Percentiles rank a stretch among this genome's conserved stretches.
Evolutionary conservation across 2,888 invertebrate species (phyloP).

Genomic region (Eristalinus sepulchralis): DNA sequence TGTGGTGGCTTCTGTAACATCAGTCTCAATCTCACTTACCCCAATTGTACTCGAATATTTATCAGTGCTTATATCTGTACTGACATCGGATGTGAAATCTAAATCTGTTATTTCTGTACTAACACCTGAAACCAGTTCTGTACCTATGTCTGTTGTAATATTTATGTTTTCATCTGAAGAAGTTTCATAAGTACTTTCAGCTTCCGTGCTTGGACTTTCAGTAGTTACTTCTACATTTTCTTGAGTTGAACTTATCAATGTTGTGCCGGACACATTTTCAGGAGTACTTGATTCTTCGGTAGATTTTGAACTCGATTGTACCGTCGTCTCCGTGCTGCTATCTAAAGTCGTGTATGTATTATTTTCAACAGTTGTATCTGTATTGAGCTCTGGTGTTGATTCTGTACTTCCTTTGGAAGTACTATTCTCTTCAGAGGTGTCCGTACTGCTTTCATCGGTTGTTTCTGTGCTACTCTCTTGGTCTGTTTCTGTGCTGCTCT

Average conservation of each 20-base stretch:
- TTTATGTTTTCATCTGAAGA: background rate
- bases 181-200: background rate
- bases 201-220: background rate
- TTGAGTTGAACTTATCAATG: background rate
- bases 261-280: background rate
- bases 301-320: background rate
- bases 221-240: background rate
- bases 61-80: background rate
- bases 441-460: constrained; percentile 11
- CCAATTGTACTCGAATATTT: background rate
- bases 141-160: background rate
- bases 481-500: constrained; percentile 67
- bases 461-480: constrained; percentile 52
- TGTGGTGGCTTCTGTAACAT: background rate
- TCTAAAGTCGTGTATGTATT: constrained; percentile 49
- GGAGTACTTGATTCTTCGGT: constrained; percentile 21
- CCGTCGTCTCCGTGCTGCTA: constrained; percentile 18
- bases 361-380: constrained; percentile 67
- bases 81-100: constrained; percentile 1
- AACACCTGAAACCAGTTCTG: background rate
- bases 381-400: constrained; percentile 63
- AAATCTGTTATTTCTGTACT: constrained; percentile 39
- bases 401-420: constrained; percentile 71
- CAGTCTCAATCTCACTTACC: background rate
- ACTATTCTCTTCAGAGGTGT: constrained; percentile 62